phyloP scores from a whole-genome alignment of 1,140 invertebrate genomes.

The Neotoxoptera formosana region DNA sequence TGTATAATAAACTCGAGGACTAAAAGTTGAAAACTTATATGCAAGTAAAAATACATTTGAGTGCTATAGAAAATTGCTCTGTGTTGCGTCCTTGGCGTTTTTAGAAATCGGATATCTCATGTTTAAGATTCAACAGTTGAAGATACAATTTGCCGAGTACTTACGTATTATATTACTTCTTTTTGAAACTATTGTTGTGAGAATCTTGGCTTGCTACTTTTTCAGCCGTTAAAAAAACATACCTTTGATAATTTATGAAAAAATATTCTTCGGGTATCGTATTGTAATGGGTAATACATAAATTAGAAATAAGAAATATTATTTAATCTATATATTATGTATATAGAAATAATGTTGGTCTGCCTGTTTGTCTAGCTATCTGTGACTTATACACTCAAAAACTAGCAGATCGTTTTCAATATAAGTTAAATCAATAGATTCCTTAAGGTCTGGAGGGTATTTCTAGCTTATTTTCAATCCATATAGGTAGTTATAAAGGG shows the following conservation, averaged over 20 bases:
- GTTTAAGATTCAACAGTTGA: not conserved
- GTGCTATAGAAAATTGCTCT: not conserved
- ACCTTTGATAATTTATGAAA: not conserved
- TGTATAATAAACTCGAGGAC: not conserved
- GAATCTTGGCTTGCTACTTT: not conserved
- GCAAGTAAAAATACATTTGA: not conserved
- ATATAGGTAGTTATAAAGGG: too few species aligned
- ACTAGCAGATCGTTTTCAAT: too few species aligned
- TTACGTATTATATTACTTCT: slow-evolving; percentile 9
- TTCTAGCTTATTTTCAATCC: too few species aligned
- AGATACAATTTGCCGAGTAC: not conserved
- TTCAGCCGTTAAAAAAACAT: not conserved
- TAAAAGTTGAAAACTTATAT: not conserved
- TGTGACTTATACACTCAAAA: too few species aligned
- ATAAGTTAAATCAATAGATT: too few species aligned
- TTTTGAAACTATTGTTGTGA: not conserved
- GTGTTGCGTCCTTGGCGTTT: not conserved
- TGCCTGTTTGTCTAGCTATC: too few species aligned
- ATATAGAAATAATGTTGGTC: too few species aligned
- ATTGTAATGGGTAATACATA: not conserved
- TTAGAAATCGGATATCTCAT: not conserved
- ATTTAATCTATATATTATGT: not conserved
- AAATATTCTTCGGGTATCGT: not conserved
- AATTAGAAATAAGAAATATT: not conserved
- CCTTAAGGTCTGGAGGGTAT: too few species aligned